These are phyloP conservation scores for Pygoscelis adeliae DNA, from an alignment of 2,113 vertebrate genomes.

Conservation along the genomic window DNA sequence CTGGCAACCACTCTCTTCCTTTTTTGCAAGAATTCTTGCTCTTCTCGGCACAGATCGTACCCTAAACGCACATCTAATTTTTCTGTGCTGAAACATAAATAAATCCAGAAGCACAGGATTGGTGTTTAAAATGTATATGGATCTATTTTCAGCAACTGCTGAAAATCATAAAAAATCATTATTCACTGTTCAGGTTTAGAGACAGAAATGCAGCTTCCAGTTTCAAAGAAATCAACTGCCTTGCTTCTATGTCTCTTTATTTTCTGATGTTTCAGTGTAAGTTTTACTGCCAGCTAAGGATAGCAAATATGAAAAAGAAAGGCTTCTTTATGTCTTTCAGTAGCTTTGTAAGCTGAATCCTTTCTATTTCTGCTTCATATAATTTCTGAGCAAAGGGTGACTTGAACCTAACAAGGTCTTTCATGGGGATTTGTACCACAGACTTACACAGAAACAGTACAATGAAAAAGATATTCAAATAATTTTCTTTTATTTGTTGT, in stretches of 20 bases:
- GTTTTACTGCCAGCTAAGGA: background rate
- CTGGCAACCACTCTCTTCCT: conserved; percentile 76
- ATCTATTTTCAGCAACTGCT: background rate
- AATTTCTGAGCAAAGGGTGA: background rate
- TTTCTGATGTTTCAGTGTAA: background rate
- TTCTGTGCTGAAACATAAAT: conserved; percentile 62
- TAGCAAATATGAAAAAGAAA: background rate
- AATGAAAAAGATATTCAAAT: background rate
- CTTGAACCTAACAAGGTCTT: background rate
- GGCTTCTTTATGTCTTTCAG: background rate
- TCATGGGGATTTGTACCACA: background rate
- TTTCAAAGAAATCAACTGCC: background rate
- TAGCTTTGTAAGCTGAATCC: background rate
- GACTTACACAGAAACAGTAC: background rate
- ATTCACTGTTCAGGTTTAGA: background rate
- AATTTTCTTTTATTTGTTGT: background rate
- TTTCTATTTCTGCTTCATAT: background rate
- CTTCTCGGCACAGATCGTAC: conserved; percentile 75
- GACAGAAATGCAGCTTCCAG: background rate
- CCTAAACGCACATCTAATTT: conserved; percentile 80
- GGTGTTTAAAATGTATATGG: background rate
- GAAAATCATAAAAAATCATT: background rate
- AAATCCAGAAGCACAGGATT: background rate
- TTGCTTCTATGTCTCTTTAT: background rate
- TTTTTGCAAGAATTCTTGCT: conserved; percentile 81